Evolutionary conservation across 2,797 vertebrate genomes (phyloP), one percentile per base, ranked within the genome.

Genomic region (Gobio occitaniae): DNA sequence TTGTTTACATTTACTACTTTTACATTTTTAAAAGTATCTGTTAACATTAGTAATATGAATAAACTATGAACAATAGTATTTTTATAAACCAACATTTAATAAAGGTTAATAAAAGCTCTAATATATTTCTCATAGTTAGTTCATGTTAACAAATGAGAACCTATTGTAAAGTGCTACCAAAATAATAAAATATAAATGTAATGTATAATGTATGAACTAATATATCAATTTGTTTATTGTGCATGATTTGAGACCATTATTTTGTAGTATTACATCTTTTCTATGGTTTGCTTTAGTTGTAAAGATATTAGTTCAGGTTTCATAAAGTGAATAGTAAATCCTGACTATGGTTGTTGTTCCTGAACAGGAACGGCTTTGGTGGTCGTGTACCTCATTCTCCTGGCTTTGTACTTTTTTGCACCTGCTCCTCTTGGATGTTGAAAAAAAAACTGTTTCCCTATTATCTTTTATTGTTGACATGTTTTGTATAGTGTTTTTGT

Each of bases 311-410:
- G 3, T 69, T 68, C 16, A 80, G 25, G 19, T 12, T 52, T 44
- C 10, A 50, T 32, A n/a, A 21, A 25, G 19, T n/a, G 12, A 56
- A 32, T 4, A 16, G 6, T 41, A 56, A 66, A 3, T 78, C 5
- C 12, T 81, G 32, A 29, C 41, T 8, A 1, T 36, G 29, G 10
- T 70, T n/a, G 63, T 52, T 25, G n/a, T 50, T 56, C 69, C 9
- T 87, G 56, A 89, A 21, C 91, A 96, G 96, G 96, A 75, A 96
- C 96, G 0, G 96, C 93, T 82, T 93, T 96, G 38, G 95, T 98
- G 85, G 95, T 96, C 89, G 96, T 97, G 80, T 96, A 96, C 90
- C 93, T 97, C 89, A 96, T 98, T 92, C 93, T 97, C n/a, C 78
- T 96, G 89, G 94, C 96, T 0, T 93, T 96, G 44, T 96, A 96